Evolutionary conservation across 2,113 vertebrate species (phyloP).

Genomic region (Numida meleagris): DNA sequence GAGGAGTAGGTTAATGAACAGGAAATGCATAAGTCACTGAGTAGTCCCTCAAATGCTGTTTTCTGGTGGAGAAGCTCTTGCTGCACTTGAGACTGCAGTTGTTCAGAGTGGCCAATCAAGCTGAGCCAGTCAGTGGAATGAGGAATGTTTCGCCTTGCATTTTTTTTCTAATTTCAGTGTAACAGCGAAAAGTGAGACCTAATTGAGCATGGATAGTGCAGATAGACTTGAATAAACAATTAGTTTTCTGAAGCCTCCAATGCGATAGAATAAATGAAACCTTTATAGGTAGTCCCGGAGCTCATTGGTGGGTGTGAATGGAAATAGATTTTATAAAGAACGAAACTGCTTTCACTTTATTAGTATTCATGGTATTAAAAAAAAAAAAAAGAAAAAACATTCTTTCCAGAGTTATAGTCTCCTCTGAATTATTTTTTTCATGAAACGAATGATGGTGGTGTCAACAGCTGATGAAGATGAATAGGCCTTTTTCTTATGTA

Average conservation of each 20-base stretch:
- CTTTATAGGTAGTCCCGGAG: conserved; percentile 54
- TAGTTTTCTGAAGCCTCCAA: conserved; percentile 54
- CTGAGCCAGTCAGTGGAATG: conserved; percentile 21
- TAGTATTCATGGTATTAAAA: conserved; percentile 76
- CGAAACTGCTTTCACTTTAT: conserved; percentile 68
- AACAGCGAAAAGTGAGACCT: conserved; percentile 49
- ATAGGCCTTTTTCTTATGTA: conserved; percentile 68
- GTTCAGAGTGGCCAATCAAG: conserved; percentile 2
- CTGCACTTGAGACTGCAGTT: not conserved
- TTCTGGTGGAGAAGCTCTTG: not conserved
- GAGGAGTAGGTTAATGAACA: not conserved
- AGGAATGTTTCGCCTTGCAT: conserved; percentile 51
- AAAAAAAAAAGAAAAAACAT: not conserved
- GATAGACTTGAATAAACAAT: conserved; percentile 75
- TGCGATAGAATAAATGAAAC: conserved; percentile 63
- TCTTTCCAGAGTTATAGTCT: conserved; percentile 65
- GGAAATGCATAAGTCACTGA: not conserved
- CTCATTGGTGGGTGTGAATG: conserved; percentile 70
- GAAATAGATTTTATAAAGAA: conserved; percentile 74
- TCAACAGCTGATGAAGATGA: conserved; percentile 82
- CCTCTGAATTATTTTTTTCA: conserved; percentile 75
- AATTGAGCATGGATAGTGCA: conserved; percentile 63
- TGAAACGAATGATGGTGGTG: conserved; percentile 74
- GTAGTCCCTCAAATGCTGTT: not conserved
- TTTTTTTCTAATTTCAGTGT: conserved; percentile 71